Evolutionary conservation across 2,888 invertebrate genomes (phyloP).

Genomic region (Norana najaformis): DNA sequence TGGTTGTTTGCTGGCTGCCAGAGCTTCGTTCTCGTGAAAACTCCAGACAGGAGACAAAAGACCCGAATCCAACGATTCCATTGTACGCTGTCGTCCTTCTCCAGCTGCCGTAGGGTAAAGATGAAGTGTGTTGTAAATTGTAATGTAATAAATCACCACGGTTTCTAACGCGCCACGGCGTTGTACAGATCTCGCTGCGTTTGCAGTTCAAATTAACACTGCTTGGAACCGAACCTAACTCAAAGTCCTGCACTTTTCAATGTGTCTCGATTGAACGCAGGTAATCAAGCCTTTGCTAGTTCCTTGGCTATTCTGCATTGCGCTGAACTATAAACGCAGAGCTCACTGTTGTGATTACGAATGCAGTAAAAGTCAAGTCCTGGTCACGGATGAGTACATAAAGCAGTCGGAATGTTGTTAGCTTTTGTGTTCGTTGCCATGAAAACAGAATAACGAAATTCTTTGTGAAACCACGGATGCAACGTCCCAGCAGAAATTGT

Average conservation of each 20-base stretch:
- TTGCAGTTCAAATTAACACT: background rate
- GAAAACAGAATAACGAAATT: background rate
- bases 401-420: background rate
- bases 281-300: too few relatives aligned
- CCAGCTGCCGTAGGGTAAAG: background rate
- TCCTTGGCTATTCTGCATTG: background rate
- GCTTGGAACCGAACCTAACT: background rate
- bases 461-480: too few relatives aligned
- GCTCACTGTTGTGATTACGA: background rate
- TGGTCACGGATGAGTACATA: background rate
- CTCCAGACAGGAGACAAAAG: conserved; percentile 24
- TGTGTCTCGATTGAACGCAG: background rate
- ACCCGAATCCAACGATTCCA: background rate
- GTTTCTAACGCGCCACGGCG: background rate
- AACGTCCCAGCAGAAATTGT: too few relatives aligned
- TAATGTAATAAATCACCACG: background rate
- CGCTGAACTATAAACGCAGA: background rate
- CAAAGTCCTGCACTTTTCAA: background rate
- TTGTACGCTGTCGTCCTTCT: background rate
- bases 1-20: background rate
- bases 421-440: background rate
- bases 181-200: background rate
- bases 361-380: background rate
- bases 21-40: conserved; percentile 19
- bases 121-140: too few relatives aligned